Conservation (phyloP, 1,140 invertebrate species). For the Alviniconcha marisindica region DNA sequence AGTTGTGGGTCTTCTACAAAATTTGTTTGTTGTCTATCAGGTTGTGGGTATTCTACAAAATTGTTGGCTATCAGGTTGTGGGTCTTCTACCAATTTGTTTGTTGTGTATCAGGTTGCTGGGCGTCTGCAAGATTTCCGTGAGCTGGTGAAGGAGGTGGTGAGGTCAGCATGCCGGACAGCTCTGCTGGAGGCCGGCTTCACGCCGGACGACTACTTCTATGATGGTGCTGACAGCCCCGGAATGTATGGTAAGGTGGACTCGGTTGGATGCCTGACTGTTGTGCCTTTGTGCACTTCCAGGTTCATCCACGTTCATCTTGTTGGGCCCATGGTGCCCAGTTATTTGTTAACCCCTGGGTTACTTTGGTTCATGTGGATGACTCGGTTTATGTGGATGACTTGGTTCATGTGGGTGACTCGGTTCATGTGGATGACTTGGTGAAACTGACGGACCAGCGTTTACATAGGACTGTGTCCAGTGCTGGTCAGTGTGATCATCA, state of each 20-base stretch:
- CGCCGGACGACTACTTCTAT: conserved; percentile 80
- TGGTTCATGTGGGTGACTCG: not conserved
- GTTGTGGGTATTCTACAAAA: too few species aligned
- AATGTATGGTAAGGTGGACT: conserved; percentile 51
- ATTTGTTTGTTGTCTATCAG: too few species aligned
- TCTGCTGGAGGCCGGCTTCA: conserved; percentile 84
- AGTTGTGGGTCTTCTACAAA: too few species aligned
- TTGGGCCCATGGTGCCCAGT: too few species aligned
- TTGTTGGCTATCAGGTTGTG: too few species aligned
- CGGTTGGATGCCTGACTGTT: too few species aligned
- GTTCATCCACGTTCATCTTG: too few species aligned
- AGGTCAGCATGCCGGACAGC: conserved; percentile 84
- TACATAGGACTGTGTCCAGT: too few species aligned
- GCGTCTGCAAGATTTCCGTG: conserved; percentile 80
- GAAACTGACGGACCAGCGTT: too few species aligned
- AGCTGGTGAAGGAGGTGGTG: conserved; percentile 81
- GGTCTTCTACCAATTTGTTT: too few species aligned
- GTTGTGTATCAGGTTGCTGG: conserved; percentile 72
- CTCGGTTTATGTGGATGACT: not conserved
- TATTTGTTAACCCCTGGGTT: too few species aligned
- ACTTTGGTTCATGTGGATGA: not conserved
- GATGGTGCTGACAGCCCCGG: conserved; percentile 72
- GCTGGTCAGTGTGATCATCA: too few species aligned
- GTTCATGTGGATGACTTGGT: not conserved
- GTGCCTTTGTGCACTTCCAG: not conserved